Evolutionary conservation across 2,113 vertebrate species (phyloP).

Genomic region (Syngnathus scovelli): DNA sequence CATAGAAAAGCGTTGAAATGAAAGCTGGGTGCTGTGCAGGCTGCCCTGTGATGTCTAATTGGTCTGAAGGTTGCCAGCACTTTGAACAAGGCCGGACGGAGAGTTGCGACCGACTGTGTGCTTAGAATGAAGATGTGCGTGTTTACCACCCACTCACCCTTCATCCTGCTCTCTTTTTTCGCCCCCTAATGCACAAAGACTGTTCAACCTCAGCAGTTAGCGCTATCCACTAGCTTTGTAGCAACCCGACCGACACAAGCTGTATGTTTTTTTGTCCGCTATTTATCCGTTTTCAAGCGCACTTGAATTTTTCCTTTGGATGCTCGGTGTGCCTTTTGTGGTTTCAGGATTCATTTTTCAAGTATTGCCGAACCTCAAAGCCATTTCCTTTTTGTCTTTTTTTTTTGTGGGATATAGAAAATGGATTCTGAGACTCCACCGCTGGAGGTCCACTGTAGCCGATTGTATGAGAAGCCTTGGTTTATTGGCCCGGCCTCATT

Average conservation of each 20-base stretch:
- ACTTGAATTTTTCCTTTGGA: constrained; percentile 32
- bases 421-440: constrained; percentile 28
- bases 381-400: constrained; percentile 18
- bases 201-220: constrained; percentile 14
- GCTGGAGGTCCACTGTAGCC: constrained; percentile 48
- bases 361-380: constrained; percentile 24
- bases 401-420: constrained; percentile 22
- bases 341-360: constrained; percentile 38
- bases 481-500: constrained; percentile 37
- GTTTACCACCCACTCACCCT: constrained; percentile 60
- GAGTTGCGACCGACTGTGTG: constrained; percentile 55
- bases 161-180: constrained; percentile 11
- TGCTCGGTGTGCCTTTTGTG: constrained; percentile 5
- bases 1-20: constrained; percentile 65
- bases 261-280: not conserved
- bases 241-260: constrained; percentile 2
- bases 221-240: not conserved
- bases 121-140: constrained; percentile 59
- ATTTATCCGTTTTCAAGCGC: not conserved
- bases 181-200: constrained; percentile 7
- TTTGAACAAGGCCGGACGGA: constrained; percentile 70
- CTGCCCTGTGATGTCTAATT: constrained; percentile 73
- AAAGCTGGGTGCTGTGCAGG: constrained; percentile 60
- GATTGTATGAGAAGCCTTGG: constrained; percentile 40
- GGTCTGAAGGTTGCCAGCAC: constrained; percentile 70